Conservation (phyloP, 2,888 invertebrate species). For the Thumatha senex region DNA sequence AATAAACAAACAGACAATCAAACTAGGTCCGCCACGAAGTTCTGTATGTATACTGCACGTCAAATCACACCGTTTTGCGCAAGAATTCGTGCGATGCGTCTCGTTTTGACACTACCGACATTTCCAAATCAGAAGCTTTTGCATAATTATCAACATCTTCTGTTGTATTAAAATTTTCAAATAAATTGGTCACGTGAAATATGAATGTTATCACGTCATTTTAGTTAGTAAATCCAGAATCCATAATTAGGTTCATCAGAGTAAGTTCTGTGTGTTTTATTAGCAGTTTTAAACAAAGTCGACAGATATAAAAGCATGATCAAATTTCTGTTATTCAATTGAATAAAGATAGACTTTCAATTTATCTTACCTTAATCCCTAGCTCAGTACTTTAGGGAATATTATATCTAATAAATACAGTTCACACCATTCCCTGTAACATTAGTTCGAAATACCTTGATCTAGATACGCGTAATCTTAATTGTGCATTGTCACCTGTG, state of each 20-base stretch:
- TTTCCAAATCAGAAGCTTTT: no score
- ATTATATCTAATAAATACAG: constrained; percentile 12
- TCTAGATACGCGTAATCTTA: constrained; percentile 53
- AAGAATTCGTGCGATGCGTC: constrained; percentile 49
- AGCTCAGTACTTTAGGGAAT: background rate
- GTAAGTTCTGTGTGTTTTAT: no score
- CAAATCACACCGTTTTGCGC: constrained; percentile 42
- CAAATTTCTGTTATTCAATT: no score
- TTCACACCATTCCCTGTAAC: constrained; percentile 23
- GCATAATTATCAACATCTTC: no score
- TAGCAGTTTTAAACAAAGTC: no score
- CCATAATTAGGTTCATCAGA: no score
- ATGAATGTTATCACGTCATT: no score
- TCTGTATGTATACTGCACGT: constrained; percentile 37
- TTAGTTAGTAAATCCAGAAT: no score
- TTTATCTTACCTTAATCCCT: background rate
- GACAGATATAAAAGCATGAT: no score
- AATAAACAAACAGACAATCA: constrained; percentile 47
- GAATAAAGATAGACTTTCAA: background rate
- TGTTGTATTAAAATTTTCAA: no score
- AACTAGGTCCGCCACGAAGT: constrained; percentile 37
- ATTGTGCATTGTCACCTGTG: constrained; percentile 64
- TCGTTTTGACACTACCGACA: constrained; percentile 32
- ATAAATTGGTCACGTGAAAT: no score
- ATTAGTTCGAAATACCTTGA: constrained; percentile 32